phyloP scores from a whole-genome alignment of 2,797 vertebrate species.

The Bufotes viridis region DNA sequence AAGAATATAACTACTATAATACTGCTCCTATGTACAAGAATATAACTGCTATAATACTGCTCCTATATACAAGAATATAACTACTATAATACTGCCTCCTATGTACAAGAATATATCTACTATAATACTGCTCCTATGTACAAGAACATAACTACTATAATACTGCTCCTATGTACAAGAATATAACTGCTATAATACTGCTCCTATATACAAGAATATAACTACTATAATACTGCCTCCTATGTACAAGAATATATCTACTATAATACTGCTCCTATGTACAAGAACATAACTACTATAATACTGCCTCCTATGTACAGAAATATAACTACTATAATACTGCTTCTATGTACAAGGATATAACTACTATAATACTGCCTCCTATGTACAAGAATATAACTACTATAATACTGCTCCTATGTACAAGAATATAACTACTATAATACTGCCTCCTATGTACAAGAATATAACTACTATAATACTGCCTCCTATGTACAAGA shows the following conservation, averaged over 20 bases:
- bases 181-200: constrained; percentile 7
- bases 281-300: constrained; percentile 4
- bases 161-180: constrained; percentile 4
- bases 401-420: not conserved
- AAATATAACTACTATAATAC: constrained; percentile 12
- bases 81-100: constrained; percentile 4
- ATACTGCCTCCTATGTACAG: not conserved
- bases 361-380: constrained; percentile 12
- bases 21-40: not conserved
- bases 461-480: constrained; percentile 2
- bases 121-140: not conserved
- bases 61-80: constrained; percentile 1
- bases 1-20: constrained; percentile 1
- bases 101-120: constrained; percentile 1
- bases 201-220: not conserved
- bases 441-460: not conserved
- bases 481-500: too few relatives aligned
- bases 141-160: constrained; percentile 3
- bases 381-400: not conserved
- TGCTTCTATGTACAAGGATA: not conserved
- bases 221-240: constrained; percentile 2
- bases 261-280: not conserved
- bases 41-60: not conserved
- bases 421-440: not conserved
- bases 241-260: not conserved